phyloP scores from a whole-genome alignment of 2,797 vertebrate species.

The Acanthurus leucopareius region DNA sequence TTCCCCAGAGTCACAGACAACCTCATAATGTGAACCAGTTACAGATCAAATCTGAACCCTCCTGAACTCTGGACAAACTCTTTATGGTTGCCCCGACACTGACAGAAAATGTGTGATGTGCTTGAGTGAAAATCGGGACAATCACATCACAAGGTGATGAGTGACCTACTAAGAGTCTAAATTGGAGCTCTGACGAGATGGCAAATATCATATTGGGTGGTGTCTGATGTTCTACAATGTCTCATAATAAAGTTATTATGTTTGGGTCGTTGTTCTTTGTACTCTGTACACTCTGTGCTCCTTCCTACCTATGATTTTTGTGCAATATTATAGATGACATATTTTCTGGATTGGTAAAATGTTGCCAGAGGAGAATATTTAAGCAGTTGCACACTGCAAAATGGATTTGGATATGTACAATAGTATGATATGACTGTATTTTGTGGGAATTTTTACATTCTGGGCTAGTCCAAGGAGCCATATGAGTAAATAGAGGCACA shows the following conservation, averaged over 20 bases:
- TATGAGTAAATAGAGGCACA: neutral
- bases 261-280: neutral
- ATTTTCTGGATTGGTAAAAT: neutral
- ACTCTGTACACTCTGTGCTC: too few species aligned
- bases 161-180: neutral
- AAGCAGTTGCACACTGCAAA: neutral
- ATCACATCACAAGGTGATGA: neutral
- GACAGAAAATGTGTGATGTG: neutral
- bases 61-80: conserved; percentile 3
- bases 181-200: neutral
- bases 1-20: conserved; percentile 35
- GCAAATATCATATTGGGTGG: neutral
- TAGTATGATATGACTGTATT: neutral
- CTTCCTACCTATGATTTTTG: neutral
- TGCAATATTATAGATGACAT: neutral
- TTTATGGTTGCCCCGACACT: neutral
- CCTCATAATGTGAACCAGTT: conserved; percentile 18
- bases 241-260: neutral
- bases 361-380: neutral
- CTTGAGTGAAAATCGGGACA: conserved; percentile 8
- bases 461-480: neutral
- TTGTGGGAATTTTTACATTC: neutral
- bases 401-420: neutral
- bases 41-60: conserved; percentile 17
- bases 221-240: neutral